A percentile compares a stretch with the other conserved stretches of the same genome.
These are phyloP conservation scores for Lycaon pictus DNA, from an alignment of 2,113 vertebrate species.

Conservation along the genomic window DNA sequence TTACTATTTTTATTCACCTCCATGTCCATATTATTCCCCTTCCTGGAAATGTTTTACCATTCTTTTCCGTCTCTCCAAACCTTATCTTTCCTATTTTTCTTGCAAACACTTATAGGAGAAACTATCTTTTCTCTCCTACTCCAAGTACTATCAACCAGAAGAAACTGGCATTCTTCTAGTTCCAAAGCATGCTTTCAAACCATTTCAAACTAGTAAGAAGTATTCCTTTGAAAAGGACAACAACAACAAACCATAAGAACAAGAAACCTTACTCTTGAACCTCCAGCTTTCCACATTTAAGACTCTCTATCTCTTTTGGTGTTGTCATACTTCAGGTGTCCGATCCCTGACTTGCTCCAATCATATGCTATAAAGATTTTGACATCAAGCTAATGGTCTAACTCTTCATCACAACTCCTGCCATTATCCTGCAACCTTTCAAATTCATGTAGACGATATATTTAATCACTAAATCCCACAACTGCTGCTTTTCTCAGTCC, in stretches of 20 bases:
- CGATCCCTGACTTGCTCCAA: not conserved
- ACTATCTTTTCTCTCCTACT: not conserved
- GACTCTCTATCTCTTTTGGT: not conserved
- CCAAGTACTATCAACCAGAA: not conserved
- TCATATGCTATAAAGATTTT: not conserved
- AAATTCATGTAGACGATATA: not conserved
- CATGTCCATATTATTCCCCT: not conserved
- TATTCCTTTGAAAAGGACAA: not conserved
- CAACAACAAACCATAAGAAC: not conserved
- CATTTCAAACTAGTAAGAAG: not conserved
- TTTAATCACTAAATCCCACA: not conserved
- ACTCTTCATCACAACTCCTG: not conserved
- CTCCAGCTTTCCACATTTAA: not conserved
- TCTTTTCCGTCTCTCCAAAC: not conserved
- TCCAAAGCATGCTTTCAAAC: not conserved
- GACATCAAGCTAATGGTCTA: not conserved
- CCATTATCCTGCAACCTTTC: not conserved
- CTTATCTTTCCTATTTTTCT: not conserved
- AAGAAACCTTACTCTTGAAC: not conserved
- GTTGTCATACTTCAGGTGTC: not conserved
- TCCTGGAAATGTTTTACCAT: not conserved
- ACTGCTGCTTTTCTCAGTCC: not conserved
- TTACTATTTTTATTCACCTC: not conserved
- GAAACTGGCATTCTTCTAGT: not conserved
- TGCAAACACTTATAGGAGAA: not conserved